Conservation (phyloP, 2,797 vertebrate genomes). For the Squalus acanthias region DNA sequence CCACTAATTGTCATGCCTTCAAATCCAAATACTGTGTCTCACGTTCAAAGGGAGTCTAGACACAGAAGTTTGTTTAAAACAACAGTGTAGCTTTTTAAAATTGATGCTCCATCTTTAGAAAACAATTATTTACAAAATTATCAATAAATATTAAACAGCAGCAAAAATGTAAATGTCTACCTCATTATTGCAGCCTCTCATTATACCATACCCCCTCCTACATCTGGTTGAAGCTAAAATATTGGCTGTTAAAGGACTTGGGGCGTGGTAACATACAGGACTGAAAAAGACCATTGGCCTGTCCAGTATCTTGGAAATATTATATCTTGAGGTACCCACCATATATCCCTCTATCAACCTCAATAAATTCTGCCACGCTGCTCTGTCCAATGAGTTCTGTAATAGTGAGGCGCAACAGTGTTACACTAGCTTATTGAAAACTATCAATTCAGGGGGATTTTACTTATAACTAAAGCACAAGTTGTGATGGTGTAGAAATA, state of each 20-base stretch:
- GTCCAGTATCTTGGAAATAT: background rate
- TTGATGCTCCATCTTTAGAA: background rate
- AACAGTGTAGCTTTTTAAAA: background rate
- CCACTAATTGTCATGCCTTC: background rate
- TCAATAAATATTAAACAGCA: slow-evolving; percentile 21
- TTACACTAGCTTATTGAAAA: background rate
- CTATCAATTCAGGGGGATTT: background rate
- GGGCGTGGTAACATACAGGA: background rate
- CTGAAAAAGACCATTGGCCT: background rate
- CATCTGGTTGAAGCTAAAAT: background rate
- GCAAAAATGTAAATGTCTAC: slow-evolving; percentile 20
- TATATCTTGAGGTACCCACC: background rate
- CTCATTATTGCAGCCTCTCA: background rate
- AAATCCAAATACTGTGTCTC: background rate
- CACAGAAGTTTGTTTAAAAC: background rate
- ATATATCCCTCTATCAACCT: background rate
- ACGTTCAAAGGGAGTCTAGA: background rate
- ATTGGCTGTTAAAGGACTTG: background rate
- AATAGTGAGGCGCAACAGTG: background rate
- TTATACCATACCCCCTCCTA: background rate
- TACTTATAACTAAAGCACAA: background rate
- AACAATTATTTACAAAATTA: background rate
- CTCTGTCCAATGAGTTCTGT: background rate
- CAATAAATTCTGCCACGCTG: background rate
- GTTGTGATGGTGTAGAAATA: background rate